phyloP scores from a whole-genome alignment of 2,888 invertebrate genomes.

The Loripinus fragilis region DNA sequence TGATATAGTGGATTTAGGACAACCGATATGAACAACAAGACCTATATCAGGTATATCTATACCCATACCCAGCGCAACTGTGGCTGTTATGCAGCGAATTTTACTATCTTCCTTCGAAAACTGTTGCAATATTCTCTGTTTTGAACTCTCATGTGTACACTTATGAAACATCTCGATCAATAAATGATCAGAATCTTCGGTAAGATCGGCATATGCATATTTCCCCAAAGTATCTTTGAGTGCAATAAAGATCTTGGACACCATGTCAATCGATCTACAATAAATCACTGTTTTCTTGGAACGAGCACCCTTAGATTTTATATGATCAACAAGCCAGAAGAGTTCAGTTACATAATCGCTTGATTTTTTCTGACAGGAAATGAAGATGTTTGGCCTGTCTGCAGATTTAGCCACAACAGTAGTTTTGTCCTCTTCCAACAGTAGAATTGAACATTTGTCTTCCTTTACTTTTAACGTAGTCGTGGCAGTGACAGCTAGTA shows the following conservation, averaged over 20 bases:
- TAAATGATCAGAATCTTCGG: slow-evolving; percentile 26
- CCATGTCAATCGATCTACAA: too few relatives aligned
- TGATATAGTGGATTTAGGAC: slow-evolving; percentile 40
- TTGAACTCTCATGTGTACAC: slow-evolving; percentile 44
- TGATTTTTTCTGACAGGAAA: slow-evolving; percentile 26
- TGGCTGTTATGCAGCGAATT: slow-evolving; percentile 43
- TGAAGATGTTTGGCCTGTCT: slow-evolving; percentile 45
- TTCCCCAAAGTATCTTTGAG: slow-evolving; percentile 21
- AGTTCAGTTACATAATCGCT: slow-evolving; percentile 14
- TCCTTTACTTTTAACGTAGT: slow-evolving; percentile 35
- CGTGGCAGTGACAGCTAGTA: slow-evolving; percentile 48
- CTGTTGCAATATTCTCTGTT: slow-evolving; percentile 28
- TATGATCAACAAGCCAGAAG: slow-evolving; percentile 23
- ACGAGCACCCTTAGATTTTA: too few relatives aligned
- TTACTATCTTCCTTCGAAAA: slow-evolving; percentile 8
- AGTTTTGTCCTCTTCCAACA: slow-evolving; percentile 27
- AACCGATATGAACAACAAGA: slow-evolving; percentile 39
- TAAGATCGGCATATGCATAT: slow-evolving; percentile 32
- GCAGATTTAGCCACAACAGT: slow-evolving; percentile 29
- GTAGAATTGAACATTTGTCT: slow-evolving; percentile 38
- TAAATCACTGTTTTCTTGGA: too few relatives aligned
- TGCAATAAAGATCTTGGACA: too few relatives aligned
- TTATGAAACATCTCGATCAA: slow-evolving; percentile 59
- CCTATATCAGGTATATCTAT: slow-evolving; percentile 45
- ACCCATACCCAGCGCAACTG: slow-evolving; percentile 55